Conservation (phyloP, 2,888 invertebrate species). For the Polymixis flavicincta region DNA sequence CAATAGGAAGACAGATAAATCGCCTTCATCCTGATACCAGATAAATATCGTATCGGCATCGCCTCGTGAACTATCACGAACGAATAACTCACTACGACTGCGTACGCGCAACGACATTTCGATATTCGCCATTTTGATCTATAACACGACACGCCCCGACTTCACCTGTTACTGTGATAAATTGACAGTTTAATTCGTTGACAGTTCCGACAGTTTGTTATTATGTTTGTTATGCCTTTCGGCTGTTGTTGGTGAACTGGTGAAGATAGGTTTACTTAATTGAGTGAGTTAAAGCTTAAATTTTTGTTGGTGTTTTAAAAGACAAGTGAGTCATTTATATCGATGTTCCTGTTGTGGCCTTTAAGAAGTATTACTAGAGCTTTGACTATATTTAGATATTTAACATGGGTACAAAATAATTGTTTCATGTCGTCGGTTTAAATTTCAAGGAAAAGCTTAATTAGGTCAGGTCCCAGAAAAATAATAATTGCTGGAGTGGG, state of each 20-base stretch:
- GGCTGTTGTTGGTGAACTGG: neutral
- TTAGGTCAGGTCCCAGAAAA: too few relatives aligned
- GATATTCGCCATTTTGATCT: constrained; percentile 69
- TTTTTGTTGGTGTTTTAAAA: constrained; percentile 1
- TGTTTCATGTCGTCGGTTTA: neutral
- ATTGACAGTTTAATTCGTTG: constrained; percentile 52
- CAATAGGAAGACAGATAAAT: constrained; percentile 62
- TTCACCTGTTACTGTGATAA: constrained; percentile 59
- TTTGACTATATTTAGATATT: neutral
- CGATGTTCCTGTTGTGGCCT: neutral
- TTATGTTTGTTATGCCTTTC: constrained; percentile 11
- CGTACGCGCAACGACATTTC: constrained; percentile 74
- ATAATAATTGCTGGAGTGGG: too few relatives aligned
- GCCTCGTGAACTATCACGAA: constrained; percentile 72
- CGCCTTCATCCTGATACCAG: constrained; percentile 52
- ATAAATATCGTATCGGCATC: constrained; percentile 67
- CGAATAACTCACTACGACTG: constrained; percentile 67
- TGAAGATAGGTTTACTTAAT: constrained; percentile 14
- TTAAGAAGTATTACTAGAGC: neutral
- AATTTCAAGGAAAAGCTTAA: constrained; percentile 5
- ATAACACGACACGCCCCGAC: constrained; percentile 63
- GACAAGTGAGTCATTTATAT: neutral
- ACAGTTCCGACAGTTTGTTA: constrained; percentile 14
- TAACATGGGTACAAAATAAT: neutral
- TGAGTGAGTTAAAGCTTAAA: constrained; percentile 3